These are phyloP conservation scores for Aplodontia rufa DNA, from an alignment of 2,113 vertebrate genomes.

Conservation along the genomic window DNA sequence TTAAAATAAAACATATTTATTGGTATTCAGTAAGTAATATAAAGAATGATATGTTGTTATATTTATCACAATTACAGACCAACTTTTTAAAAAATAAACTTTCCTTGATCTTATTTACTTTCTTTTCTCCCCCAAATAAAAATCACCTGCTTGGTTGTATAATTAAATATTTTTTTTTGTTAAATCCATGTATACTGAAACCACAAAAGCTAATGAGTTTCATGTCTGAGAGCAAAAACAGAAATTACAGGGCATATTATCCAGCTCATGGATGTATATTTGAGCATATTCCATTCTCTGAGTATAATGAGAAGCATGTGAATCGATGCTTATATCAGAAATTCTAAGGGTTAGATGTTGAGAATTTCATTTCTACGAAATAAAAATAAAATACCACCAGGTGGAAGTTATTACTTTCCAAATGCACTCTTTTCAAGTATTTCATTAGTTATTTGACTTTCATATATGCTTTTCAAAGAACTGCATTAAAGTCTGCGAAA, in stretches of 20 bases:
- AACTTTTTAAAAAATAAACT: constrained; percentile 11
- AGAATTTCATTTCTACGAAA: background rate
- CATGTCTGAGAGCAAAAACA: constrained; percentile 55
- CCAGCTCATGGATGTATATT: background rate
- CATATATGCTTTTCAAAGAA: background rate
- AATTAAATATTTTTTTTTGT: constrained; percentile 59
- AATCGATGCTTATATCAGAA: background rate
- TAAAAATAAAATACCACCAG: background rate
- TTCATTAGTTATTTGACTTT: background rate
- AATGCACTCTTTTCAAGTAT: background rate
- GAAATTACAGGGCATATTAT: constrained; percentile 30
- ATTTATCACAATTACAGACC: background rate
- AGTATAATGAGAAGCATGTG: background rate
- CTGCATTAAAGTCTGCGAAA: background rate
- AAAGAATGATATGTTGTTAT: background rate
- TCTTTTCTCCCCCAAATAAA: constrained; percentile 30
- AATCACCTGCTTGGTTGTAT: constrained; percentile 32
- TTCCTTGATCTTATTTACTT: constrained; percentile 47
- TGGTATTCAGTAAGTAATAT: constrained; percentile 21
- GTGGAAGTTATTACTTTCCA: background rate
- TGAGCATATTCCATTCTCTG: background rate
- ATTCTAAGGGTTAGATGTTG: background rate
- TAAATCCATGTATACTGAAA: background rate
- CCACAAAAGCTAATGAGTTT: constrained; percentile 67
- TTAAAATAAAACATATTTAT: constrained; percentile 75